Percentiles rank a stretch among this genome's conserved stretches.
Evolutionary conservation across 2,888 invertebrate genomes (phyloP).

Genomic region (Drosophila mimica): DNA sequence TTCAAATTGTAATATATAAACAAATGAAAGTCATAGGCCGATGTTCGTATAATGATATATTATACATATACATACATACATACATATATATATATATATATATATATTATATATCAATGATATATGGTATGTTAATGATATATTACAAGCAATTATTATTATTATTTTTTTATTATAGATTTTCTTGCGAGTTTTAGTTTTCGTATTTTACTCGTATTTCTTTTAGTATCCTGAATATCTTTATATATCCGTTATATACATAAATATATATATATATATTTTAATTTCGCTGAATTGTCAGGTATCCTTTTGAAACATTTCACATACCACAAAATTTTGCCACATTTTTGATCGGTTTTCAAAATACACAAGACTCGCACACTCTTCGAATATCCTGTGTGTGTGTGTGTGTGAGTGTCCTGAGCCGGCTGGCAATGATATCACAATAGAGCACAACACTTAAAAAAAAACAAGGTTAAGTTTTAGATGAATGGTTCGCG

Average conservation of each 20-base stretch:
- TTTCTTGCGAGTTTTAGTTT: not conserved
- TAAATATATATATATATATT: not conserved
- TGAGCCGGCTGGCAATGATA: not conserved
- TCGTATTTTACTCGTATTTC: not conserved
- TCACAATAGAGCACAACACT: constrained; percentile 10
- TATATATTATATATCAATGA: no score
- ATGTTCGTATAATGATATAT: not conserved
- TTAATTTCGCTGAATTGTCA: not conserved
- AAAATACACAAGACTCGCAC: constrained; percentile 2
- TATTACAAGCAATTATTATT: no score
- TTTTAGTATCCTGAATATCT: not conserved
- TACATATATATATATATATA: no score
- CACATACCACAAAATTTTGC: constrained; percentile 66
- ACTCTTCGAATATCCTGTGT: constrained; percentile 5
- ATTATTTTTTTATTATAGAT: not conserved
- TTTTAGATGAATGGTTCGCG: constrained; percentile 9
- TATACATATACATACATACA: not conserved
- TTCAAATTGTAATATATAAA: not conserved
- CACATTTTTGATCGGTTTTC: constrained; percentile 41
- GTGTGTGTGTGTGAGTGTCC: constrained; percentile 1
- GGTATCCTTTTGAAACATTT: not conserved
- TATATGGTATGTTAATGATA: no score
- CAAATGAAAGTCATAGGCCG: not conserved
- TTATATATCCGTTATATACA: not conserved
- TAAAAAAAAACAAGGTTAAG: constrained; percentile 29